A percentile compares a stretch with the other conserved stretches of the same genome.
phyloP scores from a whole-genome alignment of 2,888 invertebrate genomes.

The Ormia ochracea region DNA sequence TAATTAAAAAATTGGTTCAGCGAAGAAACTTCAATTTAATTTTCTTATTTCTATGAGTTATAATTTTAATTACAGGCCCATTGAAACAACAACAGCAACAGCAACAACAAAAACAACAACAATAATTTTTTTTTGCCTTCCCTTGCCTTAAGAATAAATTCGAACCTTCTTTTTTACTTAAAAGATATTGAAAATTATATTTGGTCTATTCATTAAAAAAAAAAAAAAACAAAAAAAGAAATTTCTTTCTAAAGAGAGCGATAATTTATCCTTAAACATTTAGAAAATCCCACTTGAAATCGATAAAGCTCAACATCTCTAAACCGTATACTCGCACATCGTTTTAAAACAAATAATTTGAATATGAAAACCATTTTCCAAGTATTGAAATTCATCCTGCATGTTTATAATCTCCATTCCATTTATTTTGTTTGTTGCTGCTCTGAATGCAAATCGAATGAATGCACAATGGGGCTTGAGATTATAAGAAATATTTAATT shows the following conservation, averaged over 20 bases:
- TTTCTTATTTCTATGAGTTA: not conserved
- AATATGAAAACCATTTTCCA: not conserved
- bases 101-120: too few relatives aligned
- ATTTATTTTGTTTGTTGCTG: not conserved
- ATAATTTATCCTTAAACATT: too few relatives aligned
- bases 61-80: not conserved
- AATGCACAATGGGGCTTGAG: not conserved
- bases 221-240: too few relatives aligned
- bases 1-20: not conserved
- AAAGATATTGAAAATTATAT: too few relatives aligned
- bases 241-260: too few relatives aligned
- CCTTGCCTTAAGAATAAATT: too few relatives aligned
- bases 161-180: not conserved
- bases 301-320: not conserved
- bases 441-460: not conserved
- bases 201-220: too few relatives aligned
- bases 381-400: slow-evolving; percentile 1
- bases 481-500: too few relatives aligned
- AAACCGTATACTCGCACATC: too few relatives aligned
- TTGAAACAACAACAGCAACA: too few relatives aligned
- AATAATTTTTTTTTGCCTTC: too few relatives aligned
- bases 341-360: not conserved
- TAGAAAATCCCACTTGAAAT: not conserved
- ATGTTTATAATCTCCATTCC: slow-evolving; percentile 6
- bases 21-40: not conserved